Conservation (phyloP, 2,797 vertebrate species). For the Platalea minor region DNA sequence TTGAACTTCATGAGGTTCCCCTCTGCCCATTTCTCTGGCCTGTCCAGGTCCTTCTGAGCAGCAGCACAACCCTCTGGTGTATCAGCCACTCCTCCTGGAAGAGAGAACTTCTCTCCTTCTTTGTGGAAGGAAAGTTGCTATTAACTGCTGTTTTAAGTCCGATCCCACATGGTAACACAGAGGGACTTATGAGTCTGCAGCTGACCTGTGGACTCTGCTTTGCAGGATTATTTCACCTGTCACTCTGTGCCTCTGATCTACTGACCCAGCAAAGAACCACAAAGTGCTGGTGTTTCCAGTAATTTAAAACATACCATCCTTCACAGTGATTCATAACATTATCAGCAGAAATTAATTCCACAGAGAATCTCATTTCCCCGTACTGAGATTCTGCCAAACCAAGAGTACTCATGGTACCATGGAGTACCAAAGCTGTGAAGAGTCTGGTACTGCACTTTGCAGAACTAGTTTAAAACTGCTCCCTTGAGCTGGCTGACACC, state of each 20-base stretch:
- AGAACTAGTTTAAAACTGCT: not conserved
- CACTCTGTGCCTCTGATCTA: not conserved
- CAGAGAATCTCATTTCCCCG: not conserved
- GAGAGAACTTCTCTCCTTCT: not conserved
- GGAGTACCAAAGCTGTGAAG: not conserved
- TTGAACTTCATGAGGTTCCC: not conserved
- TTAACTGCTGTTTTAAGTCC: not conserved
- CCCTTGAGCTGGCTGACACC: not conserved
- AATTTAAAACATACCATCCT: not conserved
- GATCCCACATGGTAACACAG: not conserved
- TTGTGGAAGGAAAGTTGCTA: not conserved
- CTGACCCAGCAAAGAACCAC: not conserved
- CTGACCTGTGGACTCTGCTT: too few relatives aligned
- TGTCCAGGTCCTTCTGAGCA: not conserved
- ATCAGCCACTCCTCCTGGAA: not conserved
- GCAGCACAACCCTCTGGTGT: not conserved
- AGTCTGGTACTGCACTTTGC: not conserved
- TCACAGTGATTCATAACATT: not conserved
- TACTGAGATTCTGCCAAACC: not conserved
- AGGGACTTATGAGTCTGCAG: not conserved
- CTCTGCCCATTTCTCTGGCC: not conserved
- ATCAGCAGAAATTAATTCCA: not conserved
- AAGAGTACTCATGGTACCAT: not conserved
- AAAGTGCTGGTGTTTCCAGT: not conserved
- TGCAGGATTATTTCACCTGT: not conserved